Conservation (phyloP, 2,888 invertebrate genomes). For the Dryococelus australis region DNA sequence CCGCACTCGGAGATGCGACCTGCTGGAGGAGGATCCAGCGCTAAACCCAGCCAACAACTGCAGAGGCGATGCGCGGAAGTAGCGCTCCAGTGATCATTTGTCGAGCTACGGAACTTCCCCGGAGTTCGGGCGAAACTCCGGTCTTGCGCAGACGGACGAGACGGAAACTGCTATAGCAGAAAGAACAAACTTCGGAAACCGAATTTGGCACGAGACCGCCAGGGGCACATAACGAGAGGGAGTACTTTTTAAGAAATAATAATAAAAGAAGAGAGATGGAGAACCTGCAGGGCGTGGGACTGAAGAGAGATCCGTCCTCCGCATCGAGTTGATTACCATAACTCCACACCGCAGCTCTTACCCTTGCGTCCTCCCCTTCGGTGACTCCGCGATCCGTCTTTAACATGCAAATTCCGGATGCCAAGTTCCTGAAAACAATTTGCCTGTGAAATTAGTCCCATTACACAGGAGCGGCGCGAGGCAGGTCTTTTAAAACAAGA, state of each 20-base stretch:
- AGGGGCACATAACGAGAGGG: slow-evolving; percentile 16
- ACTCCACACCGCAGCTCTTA: background rate
- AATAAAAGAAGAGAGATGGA: background rate
- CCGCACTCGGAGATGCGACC: background rate
- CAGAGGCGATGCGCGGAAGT: background rate
- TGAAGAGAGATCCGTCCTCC: background rate
- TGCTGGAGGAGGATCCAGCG: background rate
- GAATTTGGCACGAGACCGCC: background rate
- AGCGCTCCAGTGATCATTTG: background rate
- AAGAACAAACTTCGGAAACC: background rate
- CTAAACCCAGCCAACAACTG: background rate
- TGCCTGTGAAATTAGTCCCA: slow-evolving; percentile 16
- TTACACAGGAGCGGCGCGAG: slow-evolving; percentile 3
- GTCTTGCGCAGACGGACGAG: background rate
- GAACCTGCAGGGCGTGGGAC: background rate
- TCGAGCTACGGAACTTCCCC: background rate
- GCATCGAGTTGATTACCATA: background rate
- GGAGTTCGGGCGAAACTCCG: background rate
- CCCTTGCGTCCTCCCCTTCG: background rate
- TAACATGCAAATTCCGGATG: slow-evolving; percentile 16
- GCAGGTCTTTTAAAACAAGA: slow-evolving; percentile 1
- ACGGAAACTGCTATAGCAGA: slow-evolving; percentile 6
- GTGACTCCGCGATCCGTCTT: background rate
- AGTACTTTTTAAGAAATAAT: background rate
- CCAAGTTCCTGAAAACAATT: slow-evolving; percentile 3